Evolutionary conservation across 2,113 vertebrate genomes (phyloP).

Genomic region (Microcebus tavaratra): DNA sequence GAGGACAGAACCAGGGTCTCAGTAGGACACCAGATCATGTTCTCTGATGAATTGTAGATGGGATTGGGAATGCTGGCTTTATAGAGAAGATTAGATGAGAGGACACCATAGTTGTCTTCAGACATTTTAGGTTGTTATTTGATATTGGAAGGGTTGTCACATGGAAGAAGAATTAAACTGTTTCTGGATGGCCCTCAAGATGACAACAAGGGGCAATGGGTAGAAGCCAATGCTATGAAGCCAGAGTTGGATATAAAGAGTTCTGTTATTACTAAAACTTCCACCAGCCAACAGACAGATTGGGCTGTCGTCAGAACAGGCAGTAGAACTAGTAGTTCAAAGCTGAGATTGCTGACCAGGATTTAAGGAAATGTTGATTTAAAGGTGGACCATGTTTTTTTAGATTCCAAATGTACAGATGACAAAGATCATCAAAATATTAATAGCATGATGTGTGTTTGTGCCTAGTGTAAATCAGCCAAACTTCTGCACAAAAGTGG

Average conservation of each 20-base stretch:
- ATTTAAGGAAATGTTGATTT: not conserved
- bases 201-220: accelerated
- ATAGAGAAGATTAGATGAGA: not conserved
- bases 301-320: not conserved
- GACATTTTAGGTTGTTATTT: not conserved
- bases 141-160: not conserved
- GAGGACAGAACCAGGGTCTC: not conserved
- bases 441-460: not conserved
- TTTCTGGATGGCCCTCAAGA: not conserved
- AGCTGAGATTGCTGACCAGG: not conserved
- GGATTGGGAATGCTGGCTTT: not conserved
- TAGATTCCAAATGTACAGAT: not conserved
- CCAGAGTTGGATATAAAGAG: not conserved
- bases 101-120: not conserved
- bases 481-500: not conserved
- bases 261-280: not conserved
- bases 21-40: not conserved
- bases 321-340: not conserved
- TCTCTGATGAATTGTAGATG: not conserved
- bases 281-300: not conserved
- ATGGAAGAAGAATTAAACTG: not conserved
- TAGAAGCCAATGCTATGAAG: not conserved
- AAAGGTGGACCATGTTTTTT: not conserved
- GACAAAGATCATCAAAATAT: not conserved
- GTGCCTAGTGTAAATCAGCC: not conserved